Conservation (phyloP, 2,797 vertebrate genomes). For the Xenops minutus region DNA sequence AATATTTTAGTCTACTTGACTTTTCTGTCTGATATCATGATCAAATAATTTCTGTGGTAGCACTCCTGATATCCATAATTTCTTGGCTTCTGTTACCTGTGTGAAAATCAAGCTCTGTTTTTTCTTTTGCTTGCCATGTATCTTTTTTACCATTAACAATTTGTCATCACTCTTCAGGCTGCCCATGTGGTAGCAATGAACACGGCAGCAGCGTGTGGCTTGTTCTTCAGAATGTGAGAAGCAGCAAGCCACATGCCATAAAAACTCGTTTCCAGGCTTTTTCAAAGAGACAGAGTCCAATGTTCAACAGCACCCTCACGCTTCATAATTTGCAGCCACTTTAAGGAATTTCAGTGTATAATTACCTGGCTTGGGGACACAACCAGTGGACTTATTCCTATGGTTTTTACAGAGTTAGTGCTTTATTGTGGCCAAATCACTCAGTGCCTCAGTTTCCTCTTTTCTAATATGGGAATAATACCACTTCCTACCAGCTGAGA, state of each 20-base stretch:
- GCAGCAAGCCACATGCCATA: not conserved
- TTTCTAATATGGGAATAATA: not conserved
- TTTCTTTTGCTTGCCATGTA: not conserved
- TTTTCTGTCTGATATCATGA: not conserved
- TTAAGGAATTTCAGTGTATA: not conserved
- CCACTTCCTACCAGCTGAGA: not conserved
- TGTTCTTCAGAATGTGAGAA: not conserved
- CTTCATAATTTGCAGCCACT: not conserved
- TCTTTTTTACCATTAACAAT: not conserved
- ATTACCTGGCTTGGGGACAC: not conserved
- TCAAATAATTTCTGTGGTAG: not conserved
- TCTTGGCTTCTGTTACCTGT: conserved; percentile 2
- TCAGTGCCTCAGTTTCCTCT: not conserved
- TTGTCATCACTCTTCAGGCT: conserved; percentile 18
- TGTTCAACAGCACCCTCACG: not conserved
- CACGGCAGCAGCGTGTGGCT: not conserved
- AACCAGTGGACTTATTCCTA: not conserved
- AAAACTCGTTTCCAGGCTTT: not conserved
- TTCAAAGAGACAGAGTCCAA: not conserved
- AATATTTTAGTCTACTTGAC: not conserved
- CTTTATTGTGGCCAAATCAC: not conserved
- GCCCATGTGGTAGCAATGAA: conserved; percentile 15
- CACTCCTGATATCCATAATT: not conserved
- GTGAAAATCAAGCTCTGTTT: not conserved
- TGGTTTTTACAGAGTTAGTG: not conserved